Evolutionary conservation across 2,113 vertebrate species (phyloP), one percentile per base, ranked within the genome.

Genomic region (Rallus limicola): DNA sequence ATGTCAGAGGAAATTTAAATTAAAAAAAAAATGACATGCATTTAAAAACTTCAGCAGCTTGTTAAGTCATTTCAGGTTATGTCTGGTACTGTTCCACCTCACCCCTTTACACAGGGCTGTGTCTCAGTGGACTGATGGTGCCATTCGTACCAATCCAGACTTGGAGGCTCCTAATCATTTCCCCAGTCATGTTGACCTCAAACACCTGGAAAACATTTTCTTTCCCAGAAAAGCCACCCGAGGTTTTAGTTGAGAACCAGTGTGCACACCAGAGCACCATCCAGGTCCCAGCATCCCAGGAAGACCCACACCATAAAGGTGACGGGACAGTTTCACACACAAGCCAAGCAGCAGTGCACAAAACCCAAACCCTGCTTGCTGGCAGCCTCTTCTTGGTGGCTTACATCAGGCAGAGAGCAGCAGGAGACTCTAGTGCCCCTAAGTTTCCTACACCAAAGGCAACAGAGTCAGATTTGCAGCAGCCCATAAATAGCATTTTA

Each of bases 1-100:
- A 96, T 92, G 91, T 97, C 91, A 95, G 82, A 95, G 80, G 92
- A 95, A 94, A 96, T 96, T 96, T 95, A 96, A 94, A 95, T 93
- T 79, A 72, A 91, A 87, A 70, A 24, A 52, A 60, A 64, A 53
- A 50, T 13, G 56, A 94, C 67, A 92, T 25, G 82, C 82, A 90
- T 72, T 91, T 91, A 56, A 91, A 89, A 88, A 92, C 86, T 97
- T 96, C 92, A 69, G 69, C 85, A 93, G 90, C 90, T 91, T 74
- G 81, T 85, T 90, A 95, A 96, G 96, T 96, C 93, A 88, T 95
- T 94, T 96, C 82, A 96, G 97, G 96, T 90, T 93, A 96, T 34
- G 77, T 85, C 88, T 93, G 71, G 63, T 94, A 26, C 58, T 79
- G 55, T 71, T 93, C 90, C 62, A 80, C 82, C 63, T 85, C 84